Conservation (phyloP, 35 echinoderm and acorn worm genomes). For the Lytechinus pictus region DNA sequence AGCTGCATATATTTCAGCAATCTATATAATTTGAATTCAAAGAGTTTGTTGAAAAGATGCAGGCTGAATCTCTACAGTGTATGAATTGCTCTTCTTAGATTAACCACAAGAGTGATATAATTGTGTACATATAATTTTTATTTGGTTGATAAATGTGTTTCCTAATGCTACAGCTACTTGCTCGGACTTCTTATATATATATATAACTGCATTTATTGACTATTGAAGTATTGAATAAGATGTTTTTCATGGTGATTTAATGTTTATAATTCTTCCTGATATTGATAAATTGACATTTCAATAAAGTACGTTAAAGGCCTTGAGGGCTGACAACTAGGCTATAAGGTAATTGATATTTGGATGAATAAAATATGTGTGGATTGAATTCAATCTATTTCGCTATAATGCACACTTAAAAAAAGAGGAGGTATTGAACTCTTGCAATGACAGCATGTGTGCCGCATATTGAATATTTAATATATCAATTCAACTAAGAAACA, state of each 20-base stretch:
- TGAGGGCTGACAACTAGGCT: neutral
- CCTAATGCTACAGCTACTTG: neutral
- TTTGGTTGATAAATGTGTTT: neutral
- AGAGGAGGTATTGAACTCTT: neutral
- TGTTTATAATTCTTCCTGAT: neutral
- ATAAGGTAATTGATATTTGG: neutral
- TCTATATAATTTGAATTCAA: too few species aligned
- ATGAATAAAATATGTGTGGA: constrained; percentile 14
- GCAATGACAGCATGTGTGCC: neutral
- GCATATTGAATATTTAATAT: neutral
- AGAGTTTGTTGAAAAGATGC: too few species aligned
- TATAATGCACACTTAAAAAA: neutral
- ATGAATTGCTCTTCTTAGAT: too few species aligned
- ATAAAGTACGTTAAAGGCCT: neutral
- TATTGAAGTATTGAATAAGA: too few species aligned
- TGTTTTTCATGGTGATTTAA: too few species aligned
- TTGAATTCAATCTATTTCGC: neutral
- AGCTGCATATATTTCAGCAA: neutral
- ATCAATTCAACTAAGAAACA: neutral
- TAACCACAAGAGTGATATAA: too few species aligned
- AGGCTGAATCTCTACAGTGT: too few species aligned
- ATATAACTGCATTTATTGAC: too few species aligned
- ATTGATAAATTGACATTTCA: neutral
- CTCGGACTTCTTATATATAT: too few species aligned
- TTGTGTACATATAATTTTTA: neutral